phyloP scores from a whole-genome alignment of 1,140 invertebrate genomes.

The Micrasema minimum region DNA sequence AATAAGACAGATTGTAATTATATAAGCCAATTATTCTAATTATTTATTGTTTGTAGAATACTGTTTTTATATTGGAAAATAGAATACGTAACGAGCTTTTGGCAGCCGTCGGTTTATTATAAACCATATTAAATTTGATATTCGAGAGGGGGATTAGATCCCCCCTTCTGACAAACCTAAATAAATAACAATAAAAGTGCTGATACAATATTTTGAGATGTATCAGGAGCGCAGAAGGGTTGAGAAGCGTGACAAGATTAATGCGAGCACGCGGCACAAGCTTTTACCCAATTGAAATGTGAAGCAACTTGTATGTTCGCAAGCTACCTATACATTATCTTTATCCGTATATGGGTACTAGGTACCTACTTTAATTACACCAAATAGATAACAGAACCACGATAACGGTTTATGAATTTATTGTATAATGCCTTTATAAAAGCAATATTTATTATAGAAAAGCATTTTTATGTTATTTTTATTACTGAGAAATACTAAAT shows the following conservation, averaged over 20 bases:
- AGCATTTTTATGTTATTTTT: background rate
- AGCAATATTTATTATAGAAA: background rate
- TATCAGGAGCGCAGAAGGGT: background rate
- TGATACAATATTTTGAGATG: constrained; percentile 48
- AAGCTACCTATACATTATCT: no score
- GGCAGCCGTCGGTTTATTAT: constrained; percentile 25
- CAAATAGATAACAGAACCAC: no score
- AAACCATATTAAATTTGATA: constrained; percentile 51
- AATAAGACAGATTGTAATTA: no score
- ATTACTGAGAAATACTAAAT: background rate
- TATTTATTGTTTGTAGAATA: constrained; percentile 28
- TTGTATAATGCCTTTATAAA: no score
- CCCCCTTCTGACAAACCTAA: constrained; percentile 38
- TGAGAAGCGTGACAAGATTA: constrained; percentile 18
- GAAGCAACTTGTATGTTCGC: no score
- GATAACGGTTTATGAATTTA: no score
- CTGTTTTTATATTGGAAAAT: constrained; percentile 24
- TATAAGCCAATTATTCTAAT: no score
- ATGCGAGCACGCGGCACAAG: background rate
- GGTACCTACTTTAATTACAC: no score
- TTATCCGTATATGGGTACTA: no score
- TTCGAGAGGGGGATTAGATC: constrained; percentile 27
- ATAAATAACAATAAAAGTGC: constrained; percentile 53
- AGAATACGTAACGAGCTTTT: constrained; percentile 38
- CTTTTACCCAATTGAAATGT: constrained; percentile 2